Evolutionary conservation across 64 coral and sea anemone species (phyloP).

Genomic region (Montipora sp.): DNA sequence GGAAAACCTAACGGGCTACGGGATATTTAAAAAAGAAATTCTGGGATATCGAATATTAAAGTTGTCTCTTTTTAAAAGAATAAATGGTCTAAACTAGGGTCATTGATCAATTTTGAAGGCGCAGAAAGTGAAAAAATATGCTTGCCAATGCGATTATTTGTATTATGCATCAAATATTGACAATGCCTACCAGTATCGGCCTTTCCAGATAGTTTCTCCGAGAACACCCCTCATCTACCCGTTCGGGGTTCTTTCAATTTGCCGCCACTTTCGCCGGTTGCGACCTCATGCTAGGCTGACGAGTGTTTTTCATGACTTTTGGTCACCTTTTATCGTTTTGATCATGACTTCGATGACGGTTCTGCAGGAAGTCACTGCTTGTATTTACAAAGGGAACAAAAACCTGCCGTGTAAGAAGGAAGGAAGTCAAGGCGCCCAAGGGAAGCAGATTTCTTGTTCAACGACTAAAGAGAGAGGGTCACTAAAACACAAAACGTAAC

Average conservation of each 20-base stretch:
- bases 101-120: neutral
- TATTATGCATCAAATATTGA: neutral
- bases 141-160: neutral
- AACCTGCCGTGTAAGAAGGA: neutral
- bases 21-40: no score
- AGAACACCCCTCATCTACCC: neutral
- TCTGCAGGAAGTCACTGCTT: conserved; percentile 8
- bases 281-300: neutral
- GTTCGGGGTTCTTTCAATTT: neutral
- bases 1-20: no score
- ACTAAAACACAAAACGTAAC: neutral
- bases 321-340: neutral
- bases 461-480: neutral
- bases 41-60: neutral
- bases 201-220: neutral
- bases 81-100: neutral
- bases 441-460: neutral
- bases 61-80: neutral
- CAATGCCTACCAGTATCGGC: neutral
- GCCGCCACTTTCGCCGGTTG: neutral
- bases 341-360: neutral
- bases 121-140: neutral
- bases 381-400: neutral
- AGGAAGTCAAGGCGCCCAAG: no score
- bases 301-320: neutral